These are phyloP conservation scores for Wiebesia pumilae DNA, from an alignment of 1,140 invertebrate species.

Conservation along the genomic window DNA sequence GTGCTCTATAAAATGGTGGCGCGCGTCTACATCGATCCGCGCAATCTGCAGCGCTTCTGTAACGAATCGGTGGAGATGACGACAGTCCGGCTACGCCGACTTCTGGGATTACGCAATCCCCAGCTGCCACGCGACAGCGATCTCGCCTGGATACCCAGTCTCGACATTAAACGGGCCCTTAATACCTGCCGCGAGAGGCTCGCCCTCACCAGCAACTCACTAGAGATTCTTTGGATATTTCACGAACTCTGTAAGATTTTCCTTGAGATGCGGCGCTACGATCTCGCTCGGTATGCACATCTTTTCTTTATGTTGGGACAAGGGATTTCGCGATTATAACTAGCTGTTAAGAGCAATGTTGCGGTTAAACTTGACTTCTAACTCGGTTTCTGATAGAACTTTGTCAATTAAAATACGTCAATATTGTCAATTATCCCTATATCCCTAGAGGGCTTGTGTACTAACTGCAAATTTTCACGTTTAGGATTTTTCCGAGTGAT, in stretches of 20 bases:
- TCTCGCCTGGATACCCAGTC: slow-evolving; percentile 60
- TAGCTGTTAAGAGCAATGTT: not conserved
- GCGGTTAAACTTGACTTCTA: not conserved
- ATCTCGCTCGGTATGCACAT: slow-evolving; percentile 57
- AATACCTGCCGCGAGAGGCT: slow-evolving; percentile 58
- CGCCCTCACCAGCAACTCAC: slow-evolving; percentile 59
- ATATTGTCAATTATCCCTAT: not conserved
- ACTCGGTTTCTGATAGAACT: not conserved
- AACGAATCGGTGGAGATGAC: slow-evolving; percentile 45
- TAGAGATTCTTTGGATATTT: slow-evolving; percentile 66
- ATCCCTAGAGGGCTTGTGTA: not conserved
- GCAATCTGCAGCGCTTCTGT: slow-evolving; percentile 58
- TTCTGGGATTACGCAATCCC: slow-evolving; percentile 58
- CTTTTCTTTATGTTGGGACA: not conserved
- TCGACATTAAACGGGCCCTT: slow-evolving; percentile 52
- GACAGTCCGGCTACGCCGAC: slow-evolving; percentile 59
- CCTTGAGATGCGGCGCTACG: slow-evolving; percentile 59
- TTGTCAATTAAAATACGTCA: not conserved
- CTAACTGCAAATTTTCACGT: not conserved
- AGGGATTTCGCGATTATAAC: not conserved
- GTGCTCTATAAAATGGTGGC: slow-evolving; percentile 63
- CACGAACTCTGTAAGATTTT: slow-evolving; percentile 65
- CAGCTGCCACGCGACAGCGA: slow-evolving; percentile 63
- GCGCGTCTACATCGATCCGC: slow-evolving; percentile 62
- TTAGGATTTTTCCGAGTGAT: no score